phyloP scores from a whole-genome alignment of 2,797 vertebrate species.

The Lerista edwardsae region DNA sequence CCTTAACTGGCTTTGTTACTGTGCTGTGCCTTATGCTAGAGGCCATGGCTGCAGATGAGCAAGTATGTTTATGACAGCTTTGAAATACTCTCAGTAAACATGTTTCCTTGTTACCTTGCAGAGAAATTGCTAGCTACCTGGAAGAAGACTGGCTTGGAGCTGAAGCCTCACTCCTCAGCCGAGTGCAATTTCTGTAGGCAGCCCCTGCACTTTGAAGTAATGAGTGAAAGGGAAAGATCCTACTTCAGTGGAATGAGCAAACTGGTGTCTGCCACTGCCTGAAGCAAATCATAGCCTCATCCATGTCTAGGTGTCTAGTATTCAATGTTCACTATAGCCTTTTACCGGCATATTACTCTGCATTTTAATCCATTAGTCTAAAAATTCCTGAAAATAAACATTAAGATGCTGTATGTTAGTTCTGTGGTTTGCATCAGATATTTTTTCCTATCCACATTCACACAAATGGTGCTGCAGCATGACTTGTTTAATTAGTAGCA shows the following conservation, averaged over 20 bases:
- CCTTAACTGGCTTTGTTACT: not conserved
- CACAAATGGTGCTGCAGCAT: not conserved
- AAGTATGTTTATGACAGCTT: not conserved
- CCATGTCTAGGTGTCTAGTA: slow-evolving; percentile 26
- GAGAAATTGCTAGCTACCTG: slow-evolving; percentile 88
- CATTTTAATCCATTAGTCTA: slow-evolving; percentile 67
- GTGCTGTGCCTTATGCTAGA: not conserved
- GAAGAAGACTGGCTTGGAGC: slow-evolving; percentile 88
- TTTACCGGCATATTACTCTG: slow-evolving; percentile 68
- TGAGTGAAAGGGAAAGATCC: slow-evolving; percentile 91
- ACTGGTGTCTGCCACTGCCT: slow-evolving; percentile 87
- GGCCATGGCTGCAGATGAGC: not conserved
- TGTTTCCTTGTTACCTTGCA: slow-evolving; percentile 64
- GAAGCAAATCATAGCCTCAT: slow-evolving; percentile 48
- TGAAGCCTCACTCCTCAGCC: slow-evolving; percentile 88
- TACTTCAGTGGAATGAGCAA: slow-evolving; percentile 95
- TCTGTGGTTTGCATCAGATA: slow-evolving; percentile 1
- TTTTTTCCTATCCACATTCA: not conserved
- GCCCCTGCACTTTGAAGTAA: slow-evolving; percentile 93
- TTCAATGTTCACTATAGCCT: slow-evolving; percentile 49
- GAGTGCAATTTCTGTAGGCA: slow-evolving; percentile 94
- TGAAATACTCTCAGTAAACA: not conserved
- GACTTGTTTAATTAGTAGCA: not conserved
- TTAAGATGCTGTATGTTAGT: slow-evolving; percentile 33
- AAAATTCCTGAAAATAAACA: slow-evolving; percentile 72